Evolutionary conservation across 2,888 invertebrate species (phyloP).

Genomic region (Capitulum mitella): DNA sequence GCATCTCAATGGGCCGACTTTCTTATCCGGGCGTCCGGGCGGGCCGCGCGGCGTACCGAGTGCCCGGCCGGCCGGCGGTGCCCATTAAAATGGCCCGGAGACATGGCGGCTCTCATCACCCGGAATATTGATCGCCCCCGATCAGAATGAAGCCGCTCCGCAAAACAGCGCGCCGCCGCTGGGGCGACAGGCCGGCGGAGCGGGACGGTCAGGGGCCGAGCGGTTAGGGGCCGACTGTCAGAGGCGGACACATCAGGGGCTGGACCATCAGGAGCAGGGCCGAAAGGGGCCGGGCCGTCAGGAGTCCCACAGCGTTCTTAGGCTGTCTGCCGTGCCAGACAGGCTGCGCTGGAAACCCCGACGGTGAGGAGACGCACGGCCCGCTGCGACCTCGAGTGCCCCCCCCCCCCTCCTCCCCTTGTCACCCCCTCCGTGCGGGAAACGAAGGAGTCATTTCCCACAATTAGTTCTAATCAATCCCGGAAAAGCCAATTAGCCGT

Average conservation of each 20-base stretch:
- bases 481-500: neutral
- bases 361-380: too few species aligned
- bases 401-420: neutral
- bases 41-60: neutral
- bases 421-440: too few species aligned
- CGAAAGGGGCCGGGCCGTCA: too few species aligned
- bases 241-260: neutral
- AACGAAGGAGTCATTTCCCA: neutral
- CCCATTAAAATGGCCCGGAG: slow-evolving; percentile 2
- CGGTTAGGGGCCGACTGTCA: neutral
- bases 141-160: neutral
- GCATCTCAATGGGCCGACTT: slow-evolving; percentile 15
- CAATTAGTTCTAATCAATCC: slow-evolving; percentile 11
- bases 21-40: neutral
- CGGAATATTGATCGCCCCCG: slow-evolving; percentile 10
- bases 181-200: neutral
- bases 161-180: too few species aligned
- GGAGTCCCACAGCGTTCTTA: too few species aligned
- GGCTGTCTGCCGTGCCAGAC: too few species aligned
- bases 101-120: neutral
- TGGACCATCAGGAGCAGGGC: neutral
- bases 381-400: neutral
- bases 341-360: too few species aligned
- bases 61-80: neutral
- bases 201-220: neutral